Conservation (phyloP, 2,888 invertebrate genomes). For the Scrobipalpa costella region DNA sequence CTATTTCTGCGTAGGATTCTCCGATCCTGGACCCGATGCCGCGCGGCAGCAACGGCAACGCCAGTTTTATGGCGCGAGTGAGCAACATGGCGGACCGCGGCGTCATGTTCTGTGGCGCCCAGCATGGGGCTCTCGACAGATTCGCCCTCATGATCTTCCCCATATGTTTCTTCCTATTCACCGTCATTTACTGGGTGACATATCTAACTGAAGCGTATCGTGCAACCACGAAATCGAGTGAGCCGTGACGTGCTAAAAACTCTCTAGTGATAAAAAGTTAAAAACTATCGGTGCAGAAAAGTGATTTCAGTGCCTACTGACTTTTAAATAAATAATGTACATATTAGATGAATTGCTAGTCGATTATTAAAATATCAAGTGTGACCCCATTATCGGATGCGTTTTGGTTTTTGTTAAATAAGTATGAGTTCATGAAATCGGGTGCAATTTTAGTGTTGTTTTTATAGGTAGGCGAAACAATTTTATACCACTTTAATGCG, state of each 20-base stretch:
- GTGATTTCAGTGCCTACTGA: constrained; percentile 50
- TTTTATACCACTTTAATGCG: not conserved
- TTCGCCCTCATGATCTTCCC: constrained; percentile 83
- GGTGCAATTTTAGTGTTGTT: not conserved
- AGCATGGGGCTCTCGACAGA: constrained; percentile 81
- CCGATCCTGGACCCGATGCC: constrained; percentile 71
- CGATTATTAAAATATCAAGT: constrained; percentile 49
- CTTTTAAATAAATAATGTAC: constrained; percentile 44
- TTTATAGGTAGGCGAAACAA: constrained; percentile 11
- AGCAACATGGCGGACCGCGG: constrained; percentile 73
- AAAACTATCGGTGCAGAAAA: constrained; percentile 20
- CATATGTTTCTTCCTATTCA: constrained; percentile 79
- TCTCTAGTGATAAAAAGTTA: constrained; percentile 15
- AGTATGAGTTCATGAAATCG: not conserved
- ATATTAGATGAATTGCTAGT: constrained; percentile 72
- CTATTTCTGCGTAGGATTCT: constrained; percentile 59
- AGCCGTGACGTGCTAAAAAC: constrained; percentile 36
- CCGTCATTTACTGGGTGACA: constrained; percentile 82
- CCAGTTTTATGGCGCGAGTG: constrained; percentile 56
- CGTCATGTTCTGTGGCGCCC: constrained; percentile 83
- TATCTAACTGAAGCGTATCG: constrained; percentile 81
- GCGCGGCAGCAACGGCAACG: too few relatives aligned
- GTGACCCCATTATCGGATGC: constrained; percentile 37
- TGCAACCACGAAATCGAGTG: constrained; percentile 46
- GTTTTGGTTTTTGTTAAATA: constrained; percentile 28